A percentile compares a stretch with the other conserved stretches of the same genome.
phyloP scores from a whole-genome alignment of 1,140 invertebrate genomes.

The Limonius californicus region DNA sequence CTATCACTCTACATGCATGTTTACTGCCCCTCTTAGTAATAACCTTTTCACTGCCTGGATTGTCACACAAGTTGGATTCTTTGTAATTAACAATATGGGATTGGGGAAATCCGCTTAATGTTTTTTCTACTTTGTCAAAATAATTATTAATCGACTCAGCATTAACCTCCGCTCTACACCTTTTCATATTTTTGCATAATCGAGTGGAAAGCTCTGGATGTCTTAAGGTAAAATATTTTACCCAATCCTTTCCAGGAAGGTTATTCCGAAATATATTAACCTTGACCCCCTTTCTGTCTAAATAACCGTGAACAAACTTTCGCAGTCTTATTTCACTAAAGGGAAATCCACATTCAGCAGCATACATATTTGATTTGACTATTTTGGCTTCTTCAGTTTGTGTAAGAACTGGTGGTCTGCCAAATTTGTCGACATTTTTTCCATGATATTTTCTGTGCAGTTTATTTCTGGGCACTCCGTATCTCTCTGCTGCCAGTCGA shows the following conservation, averaged over 20 bases:
- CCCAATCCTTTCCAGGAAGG: neutral
- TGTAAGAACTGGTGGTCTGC: too few relatives aligned
- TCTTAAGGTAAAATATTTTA: neutral
- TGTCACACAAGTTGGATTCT: constrained; percentile 46
- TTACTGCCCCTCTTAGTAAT: constrained; percentile 35
- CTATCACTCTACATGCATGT: constrained; percentile 40
- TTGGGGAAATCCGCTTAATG: constrained; percentile 30
- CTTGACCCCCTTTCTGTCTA: neutral
- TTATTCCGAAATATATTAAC: neutral
- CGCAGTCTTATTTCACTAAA: too few relatives aligned
- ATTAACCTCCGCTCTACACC: neutral
- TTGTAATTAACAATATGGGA: constrained; percentile 41
- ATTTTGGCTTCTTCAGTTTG: too few relatives aligned
- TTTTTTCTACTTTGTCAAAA: constrained; percentile 26
- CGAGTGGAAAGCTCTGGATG: neutral
- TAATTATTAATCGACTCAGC: constrained; percentile 23
- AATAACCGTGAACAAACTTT: too few relatives aligned
- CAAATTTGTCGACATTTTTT: too few relatives aligned
- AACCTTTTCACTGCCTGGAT: constrained; percentile 38
- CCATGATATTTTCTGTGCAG: too few relatives aligned
- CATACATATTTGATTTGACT: too few relatives aligned
- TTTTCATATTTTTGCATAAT: neutral
- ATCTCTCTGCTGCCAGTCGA: too few relatives aligned
- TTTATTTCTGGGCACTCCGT: too few relatives aligned
- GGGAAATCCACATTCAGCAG: too few relatives aligned